Evolutionary conservation across 2,113 vertebrate genomes (phyloP), one percentile per base, ranked within the genome.

Genomic region (Ellobius talpinus): DNA sequence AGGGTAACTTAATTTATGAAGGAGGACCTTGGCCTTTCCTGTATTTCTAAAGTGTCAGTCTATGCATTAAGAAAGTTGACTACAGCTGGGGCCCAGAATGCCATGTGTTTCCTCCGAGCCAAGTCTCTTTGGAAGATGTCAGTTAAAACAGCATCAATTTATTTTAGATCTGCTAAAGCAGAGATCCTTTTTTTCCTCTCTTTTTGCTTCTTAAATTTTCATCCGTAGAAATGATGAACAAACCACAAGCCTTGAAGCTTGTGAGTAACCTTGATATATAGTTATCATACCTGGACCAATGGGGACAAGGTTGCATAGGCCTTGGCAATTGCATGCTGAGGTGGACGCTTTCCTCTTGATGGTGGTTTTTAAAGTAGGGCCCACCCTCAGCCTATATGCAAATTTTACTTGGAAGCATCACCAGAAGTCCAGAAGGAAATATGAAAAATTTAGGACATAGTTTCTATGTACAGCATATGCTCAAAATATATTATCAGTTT

Each of bases 401-500:
- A 52, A 65, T 33, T 72, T 39, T 17, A 47, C 3, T 63, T 73
- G 65, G 47, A 91, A 90, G 88, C 45, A 42, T 23, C 26, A 23
- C 66, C 52, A 89, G 45, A 85, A 95, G 55, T 39, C 58, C 36
- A 23, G 36, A 66, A 88, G 36, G 78, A 86, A 93, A 94, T 14
- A 87, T 65, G 68, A 93, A 33, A 50, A 58, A 70, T 95, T 55
- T 29, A 94, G 82, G 70, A 84, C 68, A 72, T 65, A 21, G 89
- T 39, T 52, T 94, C 76, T 65, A 33, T 39, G 19, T 95, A 70
- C 11, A 93, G 76, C 26, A 72, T 77, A 77, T 92, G 76, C 72
- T 87, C 86, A 92, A 96, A 98, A 96, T 96, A 82, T 5, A 95
- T 77, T 42, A 55, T 87, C 77, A 87, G 55, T 87, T 78, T 92